Evolutionary conservation across 1,140 invertebrate genomes (phyloP).

Genomic region (Meloidogyne floridensis): DNA sequence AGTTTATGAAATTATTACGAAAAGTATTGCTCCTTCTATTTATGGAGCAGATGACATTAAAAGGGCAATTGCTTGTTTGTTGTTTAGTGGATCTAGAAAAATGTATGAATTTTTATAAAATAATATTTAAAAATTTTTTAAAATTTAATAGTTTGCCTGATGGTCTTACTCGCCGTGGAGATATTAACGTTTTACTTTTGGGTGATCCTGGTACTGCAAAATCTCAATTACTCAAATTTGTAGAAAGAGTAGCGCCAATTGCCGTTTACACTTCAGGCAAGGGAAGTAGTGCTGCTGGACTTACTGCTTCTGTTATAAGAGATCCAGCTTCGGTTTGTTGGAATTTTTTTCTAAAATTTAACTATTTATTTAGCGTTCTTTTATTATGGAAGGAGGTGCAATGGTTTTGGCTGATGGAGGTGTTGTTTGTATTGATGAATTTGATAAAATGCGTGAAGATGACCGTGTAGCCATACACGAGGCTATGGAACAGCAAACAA

Average conservation of each 20-base stretch:
- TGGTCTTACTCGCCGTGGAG: slow-evolving; percentile 88
- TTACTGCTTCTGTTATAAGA: slow-evolving; percentile 93
- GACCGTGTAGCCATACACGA: slow-evolving; percentile 99
- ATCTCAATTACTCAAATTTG: slow-evolving; percentile 95
- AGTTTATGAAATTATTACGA: slow-evolving; percentile 85
- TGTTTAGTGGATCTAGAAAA: slow-evolving; percentile 83
- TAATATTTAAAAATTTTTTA: no score
- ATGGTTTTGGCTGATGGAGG: slow-evolving; percentile 99
- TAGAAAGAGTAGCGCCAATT: slow-evolving; percentile 91
- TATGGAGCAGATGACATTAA: slow-evolving; percentile 93
- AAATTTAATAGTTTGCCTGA: slow-evolving; percentile 78
- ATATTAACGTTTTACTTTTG: slow-evolving; percentile 91
- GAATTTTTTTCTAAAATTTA: neutral
- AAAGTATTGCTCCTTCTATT: slow-evolving; percentile 94
- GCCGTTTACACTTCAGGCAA: slow-evolving; percentile 97
- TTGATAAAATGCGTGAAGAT: slow-evolving; percentile 99
- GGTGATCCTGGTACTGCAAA: slow-evolving; percentile 99
- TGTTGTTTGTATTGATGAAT: slow-evolving; percentile 99
- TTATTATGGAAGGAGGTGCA: slow-evolving; percentile 98
- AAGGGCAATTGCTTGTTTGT: slow-evolving; percentile 89
- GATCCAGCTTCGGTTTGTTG: slow-evolving; percentile 82
- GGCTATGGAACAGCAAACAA: slow-evolving; percentile 99
- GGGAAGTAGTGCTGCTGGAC: slow-evolving; percentile 94
- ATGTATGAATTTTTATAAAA: slow-evolving; percentile 58
- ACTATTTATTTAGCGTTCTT: slow-evolving; percentile 79